Percentiles rank a stretch among this genome's conserved stretches.
Conservation (phyloP, 2,888 invertebrate genomes). For the Drosophila setosimentum region DNA sequence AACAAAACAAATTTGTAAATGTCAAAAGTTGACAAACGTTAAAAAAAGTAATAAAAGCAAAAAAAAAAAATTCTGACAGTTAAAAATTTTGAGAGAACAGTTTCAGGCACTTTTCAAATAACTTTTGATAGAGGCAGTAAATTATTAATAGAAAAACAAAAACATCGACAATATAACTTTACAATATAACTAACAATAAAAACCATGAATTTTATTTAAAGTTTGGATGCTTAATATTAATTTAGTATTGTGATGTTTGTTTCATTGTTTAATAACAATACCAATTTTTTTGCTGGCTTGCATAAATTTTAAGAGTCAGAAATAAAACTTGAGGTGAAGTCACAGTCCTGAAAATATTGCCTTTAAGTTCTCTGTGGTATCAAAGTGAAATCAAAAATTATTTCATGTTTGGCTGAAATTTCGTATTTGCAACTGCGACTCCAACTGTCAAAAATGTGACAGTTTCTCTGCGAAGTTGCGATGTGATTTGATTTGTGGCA, state of each 20-base stretch:
- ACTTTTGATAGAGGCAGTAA: background rate
- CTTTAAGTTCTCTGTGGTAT: background rate
- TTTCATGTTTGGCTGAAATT: too few relatives aligned
- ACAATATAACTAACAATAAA: background rate
- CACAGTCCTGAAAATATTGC: background rate
- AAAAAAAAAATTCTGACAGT: background rate
- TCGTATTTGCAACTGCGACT: conserved; percentile 10
- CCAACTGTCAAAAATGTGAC: conserved; percentile 11
- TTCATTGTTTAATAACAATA: background rate
- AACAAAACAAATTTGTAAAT: background rate
- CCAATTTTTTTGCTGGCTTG: background rate
- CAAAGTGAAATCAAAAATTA: background rate
- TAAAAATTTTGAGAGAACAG: background rate
- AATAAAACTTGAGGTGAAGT: background rate
- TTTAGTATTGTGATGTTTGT: background rate
- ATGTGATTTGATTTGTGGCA: conserved; percentile 65
- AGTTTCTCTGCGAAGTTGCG: conserved; percentile 36
- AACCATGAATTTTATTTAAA: background rate
- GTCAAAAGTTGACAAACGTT: background rate
- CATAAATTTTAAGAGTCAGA: background rate
- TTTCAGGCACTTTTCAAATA: background rate
- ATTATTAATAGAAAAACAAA: background rate
- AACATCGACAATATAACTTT: background rate
- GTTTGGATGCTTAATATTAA: too few relatives aligned
- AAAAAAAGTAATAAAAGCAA: background rate